Evolutionary conservation across 1,140 invertebrate genomes (phyloP).

Genomic region (Drosophila funebris): DNA sequence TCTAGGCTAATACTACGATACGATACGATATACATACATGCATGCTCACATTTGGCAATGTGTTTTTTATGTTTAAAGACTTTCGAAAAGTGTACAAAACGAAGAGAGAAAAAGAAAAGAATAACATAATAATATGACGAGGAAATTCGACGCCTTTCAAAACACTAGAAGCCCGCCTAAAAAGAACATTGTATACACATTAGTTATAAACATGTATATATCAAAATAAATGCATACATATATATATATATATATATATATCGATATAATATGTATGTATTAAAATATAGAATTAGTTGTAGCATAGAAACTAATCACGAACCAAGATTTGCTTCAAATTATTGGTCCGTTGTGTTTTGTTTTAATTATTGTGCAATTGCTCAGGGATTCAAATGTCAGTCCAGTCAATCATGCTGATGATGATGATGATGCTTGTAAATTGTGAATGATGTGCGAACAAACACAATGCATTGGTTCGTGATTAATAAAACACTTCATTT

Average conservation of each 20-base stretch:
- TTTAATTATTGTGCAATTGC: conserved; percentile 35
- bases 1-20: conserved; percentile 5
- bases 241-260: conserved; percentile 23
- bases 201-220: conserved; percentile 21
- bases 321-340: conserved; percentile 21
- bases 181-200: conserved; percentile 29
- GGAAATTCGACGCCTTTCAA: conserved; percentile 34
- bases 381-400: conserved; percentile 40
- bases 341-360: conserved; percentile 19
- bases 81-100: conserved; percentile 25
- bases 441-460: background rate
- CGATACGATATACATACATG: conserved; percentile 9
- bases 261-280: conserved; percentile 29
- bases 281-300: conserved; percentile 18
- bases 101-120: background rate
- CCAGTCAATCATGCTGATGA: conserved; percentile 8
- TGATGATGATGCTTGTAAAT: conserved; percentile 8
- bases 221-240: no score
- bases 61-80: conserved; percentile 13
- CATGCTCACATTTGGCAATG: conserved; percentile 26
- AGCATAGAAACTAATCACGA: conserved; percentile 23
- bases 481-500: conserved; percentile 23
- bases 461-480: conserved; percentile 33
- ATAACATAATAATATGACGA: conserved; percentile 2
- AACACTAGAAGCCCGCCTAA: conserved; percentile 55